phyloP scores from a whole-genome alignment of 2,113 vertebrate genomes.

The Pomatostomus ruficeps region DNA sequence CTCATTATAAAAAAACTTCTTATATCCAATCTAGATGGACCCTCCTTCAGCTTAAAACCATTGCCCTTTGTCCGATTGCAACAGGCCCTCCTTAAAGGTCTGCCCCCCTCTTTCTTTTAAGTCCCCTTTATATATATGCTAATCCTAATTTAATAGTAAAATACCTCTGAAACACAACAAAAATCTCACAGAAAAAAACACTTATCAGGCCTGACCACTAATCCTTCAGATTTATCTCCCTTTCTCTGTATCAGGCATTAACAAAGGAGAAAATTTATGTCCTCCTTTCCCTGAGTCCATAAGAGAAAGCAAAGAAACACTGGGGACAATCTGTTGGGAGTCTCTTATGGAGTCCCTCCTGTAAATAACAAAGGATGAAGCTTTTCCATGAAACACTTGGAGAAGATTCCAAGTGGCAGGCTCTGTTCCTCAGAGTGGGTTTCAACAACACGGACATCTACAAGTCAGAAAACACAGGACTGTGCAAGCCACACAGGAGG shows the following conservation, averaged over 20 bases:
- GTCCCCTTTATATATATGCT: neutral
- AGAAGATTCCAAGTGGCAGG: neutral
- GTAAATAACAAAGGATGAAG: neutral
- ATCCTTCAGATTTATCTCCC: neutral
- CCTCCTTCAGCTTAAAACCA: neutral
- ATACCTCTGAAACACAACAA: neutral
- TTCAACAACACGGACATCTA: neutral
- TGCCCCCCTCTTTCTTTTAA: neutral
- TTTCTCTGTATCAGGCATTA: neutral
- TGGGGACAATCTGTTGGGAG: neutral
- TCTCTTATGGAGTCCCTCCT: neutral
- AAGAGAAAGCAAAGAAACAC: neutral
- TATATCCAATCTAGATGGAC: neutral
- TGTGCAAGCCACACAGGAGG: neutral
- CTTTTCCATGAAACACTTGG: neutral
- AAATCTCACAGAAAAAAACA: neutral
- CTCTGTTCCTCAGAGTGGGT: neutral
- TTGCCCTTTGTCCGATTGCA: neutral
- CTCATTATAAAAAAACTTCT: neutral
- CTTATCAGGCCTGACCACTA: neutral
- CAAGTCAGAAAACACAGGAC: neutral
- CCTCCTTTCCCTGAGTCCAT: neutral
- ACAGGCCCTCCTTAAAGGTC: neutral
- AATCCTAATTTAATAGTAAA: neutral
- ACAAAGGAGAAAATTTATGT: neutral